Conservation (phyloP, 2,113 vertebrate genomes). For the Aplodontia rufa region DNA sequence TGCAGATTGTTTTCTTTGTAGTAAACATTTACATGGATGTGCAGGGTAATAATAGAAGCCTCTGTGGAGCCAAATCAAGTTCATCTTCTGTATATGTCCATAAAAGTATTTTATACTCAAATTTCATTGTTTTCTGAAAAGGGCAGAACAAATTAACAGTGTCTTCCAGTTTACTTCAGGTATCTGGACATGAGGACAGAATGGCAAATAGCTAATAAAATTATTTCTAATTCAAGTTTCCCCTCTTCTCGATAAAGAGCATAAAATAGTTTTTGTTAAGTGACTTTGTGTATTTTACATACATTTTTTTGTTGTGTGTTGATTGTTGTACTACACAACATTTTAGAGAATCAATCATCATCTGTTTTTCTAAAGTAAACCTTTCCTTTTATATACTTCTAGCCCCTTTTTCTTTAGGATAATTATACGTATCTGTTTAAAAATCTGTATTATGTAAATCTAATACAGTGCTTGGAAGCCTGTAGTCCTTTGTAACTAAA, state of each 20-base stretch:
- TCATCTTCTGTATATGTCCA: background rate
- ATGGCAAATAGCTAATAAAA: background rate
- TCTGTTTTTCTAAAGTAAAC: background rate
- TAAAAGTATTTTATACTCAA: background rate
- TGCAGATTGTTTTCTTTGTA: background rate
- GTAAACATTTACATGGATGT: background rate
- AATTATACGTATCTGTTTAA: background rate
- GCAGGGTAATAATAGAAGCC: background rate
- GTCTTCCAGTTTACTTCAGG: background rate
- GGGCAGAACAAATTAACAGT: too few species aligned
- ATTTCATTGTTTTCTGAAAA: background rate
- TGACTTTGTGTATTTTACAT: background rate
- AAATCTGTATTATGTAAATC: background rate
- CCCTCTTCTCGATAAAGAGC: background rate
- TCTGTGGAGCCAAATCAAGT: background rate
- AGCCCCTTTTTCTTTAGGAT: background rate
- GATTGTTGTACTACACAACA: background rate
- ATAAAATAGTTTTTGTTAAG: slow-evolving; percentile 7
- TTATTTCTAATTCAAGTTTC: background rate
- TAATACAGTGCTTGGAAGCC: rapidly evolving
- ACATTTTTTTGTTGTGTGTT: background rate
- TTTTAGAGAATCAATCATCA: background rate
- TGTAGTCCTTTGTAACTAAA: background rate
- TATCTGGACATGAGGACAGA: background rate
- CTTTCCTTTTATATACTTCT: background rate